Evolutionary conservation across 1,140 invertebrate species (phyloP), one percentile per base, ranked within the genome.

Genomic region (Neodiprion lecontei): DNA sequence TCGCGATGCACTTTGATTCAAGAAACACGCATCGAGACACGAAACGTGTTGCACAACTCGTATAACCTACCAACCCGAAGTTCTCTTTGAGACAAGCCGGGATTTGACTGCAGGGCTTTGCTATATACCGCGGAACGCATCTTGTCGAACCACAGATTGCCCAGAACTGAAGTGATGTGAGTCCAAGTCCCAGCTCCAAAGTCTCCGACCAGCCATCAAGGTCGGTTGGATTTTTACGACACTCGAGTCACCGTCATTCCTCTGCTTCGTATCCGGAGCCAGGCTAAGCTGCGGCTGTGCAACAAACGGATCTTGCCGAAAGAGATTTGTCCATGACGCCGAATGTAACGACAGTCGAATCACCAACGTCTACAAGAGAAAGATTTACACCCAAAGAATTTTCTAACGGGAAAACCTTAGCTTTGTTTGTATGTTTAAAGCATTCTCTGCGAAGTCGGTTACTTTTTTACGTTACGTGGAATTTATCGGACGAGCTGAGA

Each of bases 121-220:
- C 67, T 69, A 69, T 69, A 69, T 69, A 69, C 21, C 23, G 53
- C n/a, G 11, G 40, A 69, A 7, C 86, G 84, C 85, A 87, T 87
- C 84, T 79, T 82, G 81, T 48, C 69, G 74, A 75, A 77, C 80
- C 78, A 80, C 78, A 70, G 70, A 80, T 61, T 61, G 53, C 69
- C 74, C 53, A 79, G 75, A 69, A 87, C 85, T 87, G 85, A 81
- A 77, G 75, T 81, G 85, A 87, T 86, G 84, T 84, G 81, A 72
- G 47, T 8, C 11, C 61, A 23, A 21, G 73, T 81, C 72, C 75
- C 80, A 77, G 79, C 79, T 82, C 74, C 53, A 61, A 61, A 61
- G 53, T 61, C 53, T 17, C 77, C 78, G 74, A 75, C 78, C 73
- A 75, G 70, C 28, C 76, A 75, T 75, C 82, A 87, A 87, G 86